phyloP scores from a whole-genome alignment of 64 coral and sea anemone species.

The Hydrozoanthus tunicans region DNA sequence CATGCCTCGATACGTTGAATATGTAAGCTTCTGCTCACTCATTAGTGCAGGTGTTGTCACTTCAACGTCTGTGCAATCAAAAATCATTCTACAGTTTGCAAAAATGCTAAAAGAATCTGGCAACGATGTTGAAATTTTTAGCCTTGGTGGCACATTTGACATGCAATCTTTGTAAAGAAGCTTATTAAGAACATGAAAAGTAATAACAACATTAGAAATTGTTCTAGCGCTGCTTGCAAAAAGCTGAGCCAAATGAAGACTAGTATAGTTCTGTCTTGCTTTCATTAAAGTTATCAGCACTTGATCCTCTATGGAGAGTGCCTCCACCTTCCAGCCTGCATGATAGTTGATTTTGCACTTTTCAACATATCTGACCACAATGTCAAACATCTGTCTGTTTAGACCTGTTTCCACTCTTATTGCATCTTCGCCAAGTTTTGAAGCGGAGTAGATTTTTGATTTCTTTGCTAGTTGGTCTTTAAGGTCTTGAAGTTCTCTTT shows the following conservation, averaged over 20 bases:
- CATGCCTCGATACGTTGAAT: slow-evolving; percentile 32
- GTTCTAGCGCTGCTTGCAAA: slow-evolving; percentile 42
- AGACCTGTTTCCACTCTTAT: slow-evolving; percentile 34
- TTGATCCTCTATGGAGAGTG: slow-evolving; percentile 38
- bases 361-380: slow-evolving; percentile 22
- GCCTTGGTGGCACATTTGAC: too few species aligned
- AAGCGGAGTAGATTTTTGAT: slow-evolving; percentile 35
- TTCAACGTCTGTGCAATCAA: slow-evolving; percentile 28
- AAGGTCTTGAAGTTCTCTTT: slow-evolving; percentile 46
- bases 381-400: slow-evolving; percentile 38
- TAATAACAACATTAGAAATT: slow-evolving; percentile 39
- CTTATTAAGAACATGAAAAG: slow-evolving; percentile 29
- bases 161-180: slow-evolving; percentile 54
- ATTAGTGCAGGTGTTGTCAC: slow-evolving; percentile 33
- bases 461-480: slow-evolving; percentile 48
- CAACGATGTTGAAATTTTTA: slow-evolving; percentile 32
- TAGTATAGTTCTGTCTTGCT: slow-evolving; percentile 34
- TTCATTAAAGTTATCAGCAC: slow-evolving; percentile 43
- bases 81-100: slow-evolving; percentile 46
- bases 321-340: slow-evolving; percentile 28
- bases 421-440: slow-evolving; percentile 28
- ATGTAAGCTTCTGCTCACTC: slow-evolving; percentile 37
- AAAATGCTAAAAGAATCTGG: slow-evolving; percentile 23
- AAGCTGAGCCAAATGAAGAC: slow-evolving; percentile 45
- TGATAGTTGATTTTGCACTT: slow-evolving; percentile 33